Base-by-base conservation (phyloP, 2,888 invertebrate genomes). In the Neelides folsomi region DNA sequence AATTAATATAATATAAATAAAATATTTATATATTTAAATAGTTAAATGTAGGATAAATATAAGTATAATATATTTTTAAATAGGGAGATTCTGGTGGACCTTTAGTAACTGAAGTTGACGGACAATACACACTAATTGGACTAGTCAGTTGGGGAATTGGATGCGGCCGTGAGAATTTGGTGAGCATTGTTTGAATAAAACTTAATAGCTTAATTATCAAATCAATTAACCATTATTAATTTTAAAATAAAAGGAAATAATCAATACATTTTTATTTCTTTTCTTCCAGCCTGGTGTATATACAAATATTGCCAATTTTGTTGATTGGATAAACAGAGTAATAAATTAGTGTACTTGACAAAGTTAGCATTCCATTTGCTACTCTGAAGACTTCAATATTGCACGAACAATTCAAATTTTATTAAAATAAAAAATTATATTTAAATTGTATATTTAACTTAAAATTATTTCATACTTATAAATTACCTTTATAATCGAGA, bases 301-400 rank as follows among this genome's bases (percentile, higher is more conserved):
- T 68, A 90, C 90, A 1, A 89, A 90, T 66, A 87, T 90, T 68
- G 88, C 89, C 69, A 86, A 86, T 69, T 90, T 89, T 68, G 86
- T 88, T 60, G 87, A 88, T 16, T 89, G 89, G 89, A 82, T 89
- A 47, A 85, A 86, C 66, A 85, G 86, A 72, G 81, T 87, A 27
- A 79, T 57, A 10, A 57, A 59, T 47, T 59, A 55, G 37, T 13
- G n/a, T n/a, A n/a, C n/a, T n/a, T n/a, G 27, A 27, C 27, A 3
- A 27, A 7, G 3, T 7, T 27, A 7, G 7, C 27, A 27, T 27
- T 27, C 27, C 7, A 27, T 5, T 27, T 27, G 27, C 27, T 27
- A 5, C n/a, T 27, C 7, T 27, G 4, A 27, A 27, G 27, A 27
- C 27, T 27, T 27, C 7, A 27, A 27, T 27, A 27, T 27, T 27